phyloP scores from a whole-genome alignment of 1,140 invertebrate genomes.

The Bombus soroeensis region DNA sequence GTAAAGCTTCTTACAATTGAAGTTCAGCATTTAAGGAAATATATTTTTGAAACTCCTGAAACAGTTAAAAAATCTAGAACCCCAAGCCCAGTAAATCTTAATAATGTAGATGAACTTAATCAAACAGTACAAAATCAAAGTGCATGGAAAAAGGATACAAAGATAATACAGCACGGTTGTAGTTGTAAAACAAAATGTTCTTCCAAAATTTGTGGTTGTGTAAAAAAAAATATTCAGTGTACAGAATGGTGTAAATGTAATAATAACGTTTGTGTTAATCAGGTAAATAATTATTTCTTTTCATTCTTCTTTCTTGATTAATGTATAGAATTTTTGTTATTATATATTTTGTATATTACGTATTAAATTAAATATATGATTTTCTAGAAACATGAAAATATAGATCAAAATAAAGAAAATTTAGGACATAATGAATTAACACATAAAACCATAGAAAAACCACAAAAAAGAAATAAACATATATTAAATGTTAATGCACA shows the following conservation, averaged over 20 bases:
- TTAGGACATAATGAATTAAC: neutral
- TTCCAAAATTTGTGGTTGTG: slow-evolving; percentile 67
- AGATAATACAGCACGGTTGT: slow-evolving; percentile 36
- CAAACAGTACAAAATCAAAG: neutral
- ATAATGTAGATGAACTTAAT: neutral
- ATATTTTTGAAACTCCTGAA: neutral
- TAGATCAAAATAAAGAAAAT: slow-evolving; percentile 23
- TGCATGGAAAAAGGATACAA: neutral
- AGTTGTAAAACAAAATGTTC: slow-evolving; percentile 66
- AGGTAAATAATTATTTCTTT: slow-evolving; percentile 52
- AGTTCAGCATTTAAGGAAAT: slow-evolving; percentile 39
- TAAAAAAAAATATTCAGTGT: slow-evolving; percentile 62
- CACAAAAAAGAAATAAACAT: neutral
- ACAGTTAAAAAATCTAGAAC: neutral
- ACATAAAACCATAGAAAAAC: neutral
- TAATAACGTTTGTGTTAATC: slow-evolving; percentile 63
- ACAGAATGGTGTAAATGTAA: slow-evolving; percentile 63
- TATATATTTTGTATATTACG: neutral
- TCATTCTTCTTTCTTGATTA: neutral
- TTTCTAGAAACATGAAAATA: neutral
- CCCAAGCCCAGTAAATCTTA: neutral
- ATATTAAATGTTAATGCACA: neutral
- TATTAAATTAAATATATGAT: neutral
- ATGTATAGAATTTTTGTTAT: neutral
- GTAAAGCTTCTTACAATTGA: slow-evolving; percentile 54